Base-by-base conservation (phyloP, 1,140 invertebrate species). In the Homarus americanus region DNA sequence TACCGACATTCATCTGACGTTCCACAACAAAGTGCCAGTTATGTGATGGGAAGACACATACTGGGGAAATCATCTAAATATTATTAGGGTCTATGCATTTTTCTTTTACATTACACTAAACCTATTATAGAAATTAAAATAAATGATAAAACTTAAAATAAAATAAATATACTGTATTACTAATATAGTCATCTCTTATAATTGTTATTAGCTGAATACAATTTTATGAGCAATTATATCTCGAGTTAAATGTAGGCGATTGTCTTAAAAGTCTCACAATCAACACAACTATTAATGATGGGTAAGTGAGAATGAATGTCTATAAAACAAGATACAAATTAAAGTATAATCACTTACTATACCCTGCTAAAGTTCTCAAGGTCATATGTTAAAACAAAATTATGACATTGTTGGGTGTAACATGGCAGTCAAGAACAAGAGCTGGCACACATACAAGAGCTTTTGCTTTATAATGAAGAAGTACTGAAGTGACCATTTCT, bases 11-110 rank as follows among this genome's bases (percentile, higher is more conserved):
- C 63, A 66, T n/a, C 63, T 66, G n/a, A 66, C 63, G 32, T 66
- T 66, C 63, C 63, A 66, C 63, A 66, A 66, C 63, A 66, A 5
- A 66, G 63, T 66, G 63, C 63, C 63, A 32, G 63, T 66, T 28
- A 66, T 3, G 2, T 66, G 5, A 66, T 28, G 28, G 63, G 63
- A 66, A 66, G 63, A 66, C 63, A 66, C 53, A 63, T 7, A 66
- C 63, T 66, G 63, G 63, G n/a, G n/a, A 66, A 66, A 66, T 66
- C n/a, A 66, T 66, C n/a, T 28, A n/a, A 66, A 63, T 63, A 24
- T 66, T 12, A 66, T 66, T 66, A 28, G 32, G 32, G 7, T 66
- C 24, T 66, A 28, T 1, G 15, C n/a, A 66, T 66, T 66, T n/a
- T 66, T 12, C 24, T 28, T 66, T 66, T n/a, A 28, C 7, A 66